phyloP scores from a whole-genome alignment of 2,888 invertebrate genomes.

The Mamestra brassicae region DNA sequence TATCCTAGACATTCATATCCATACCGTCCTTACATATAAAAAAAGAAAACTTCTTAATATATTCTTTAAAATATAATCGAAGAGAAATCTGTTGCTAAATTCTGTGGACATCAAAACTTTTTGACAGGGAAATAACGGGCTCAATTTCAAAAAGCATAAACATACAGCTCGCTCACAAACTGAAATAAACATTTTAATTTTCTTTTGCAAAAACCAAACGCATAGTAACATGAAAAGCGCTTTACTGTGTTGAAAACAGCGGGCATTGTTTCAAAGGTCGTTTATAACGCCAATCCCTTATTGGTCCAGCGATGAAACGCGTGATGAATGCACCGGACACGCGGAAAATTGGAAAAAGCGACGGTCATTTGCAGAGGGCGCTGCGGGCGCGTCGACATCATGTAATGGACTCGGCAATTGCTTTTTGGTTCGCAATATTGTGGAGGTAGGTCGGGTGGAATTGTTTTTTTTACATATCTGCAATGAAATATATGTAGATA shows the following conservation, averaged over 20 bases:
- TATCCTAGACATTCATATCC: too few relatives aligned
- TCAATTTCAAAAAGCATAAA: background rate
- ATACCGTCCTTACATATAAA: too few relatives aligned
- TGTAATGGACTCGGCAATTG: slow-evolving; percentile 46
- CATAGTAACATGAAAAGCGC: slow-evolving; percentile 18
- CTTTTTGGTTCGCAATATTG: slow-evolving; percentile 40
- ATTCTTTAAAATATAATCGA: too few relatives aligned
- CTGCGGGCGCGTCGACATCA: slow-evolving; percentile 21
- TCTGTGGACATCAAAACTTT: background rate
- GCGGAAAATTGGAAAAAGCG: slow-evolving; percentile 77
- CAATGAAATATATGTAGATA: background rate
- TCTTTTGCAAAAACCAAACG: slow-evolving; percentile 21
- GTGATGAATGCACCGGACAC: slow-evolving; percentile 74
- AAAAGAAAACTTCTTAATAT: too few relatives aligned
- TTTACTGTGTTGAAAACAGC: slow-evolving; percentile 37
- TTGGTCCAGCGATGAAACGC: slow-evolving; percentile 62
- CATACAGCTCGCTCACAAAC: background rate
- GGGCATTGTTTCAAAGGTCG: slow-evolving; percentile 52
- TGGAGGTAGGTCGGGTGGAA: slow-evolving; percentile 14
- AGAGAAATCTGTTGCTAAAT: too few relatives aligned
- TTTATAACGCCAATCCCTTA: slow-evolving; percentile 64
- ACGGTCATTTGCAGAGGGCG: slow-evolving; percentile 68
- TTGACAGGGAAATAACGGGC: background rate
- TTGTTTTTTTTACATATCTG: background rate
- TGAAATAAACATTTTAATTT: slow-evolving; percentile 3